Evolutionary conservation across 30 jellyfish, hydroid and myxozoan species (phyloP).

Genomic region (Aurelia coerulea): DNA sequence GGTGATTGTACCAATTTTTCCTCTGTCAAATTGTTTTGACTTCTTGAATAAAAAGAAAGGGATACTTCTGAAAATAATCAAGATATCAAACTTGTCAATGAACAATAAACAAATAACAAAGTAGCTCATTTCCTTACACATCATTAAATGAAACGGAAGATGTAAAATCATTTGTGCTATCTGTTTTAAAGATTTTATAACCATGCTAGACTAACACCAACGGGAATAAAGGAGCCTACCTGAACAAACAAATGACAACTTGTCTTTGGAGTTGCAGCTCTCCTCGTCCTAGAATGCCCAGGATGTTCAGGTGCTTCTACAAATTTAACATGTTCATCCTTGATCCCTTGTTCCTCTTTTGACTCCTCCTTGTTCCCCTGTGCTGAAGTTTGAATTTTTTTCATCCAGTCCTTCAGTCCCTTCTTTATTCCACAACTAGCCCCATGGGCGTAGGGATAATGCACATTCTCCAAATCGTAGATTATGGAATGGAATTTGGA

Average conservation of each 20-base stretch:
- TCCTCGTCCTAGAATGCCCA: conserved; percentile 32
- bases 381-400: conserved; percentile 38
- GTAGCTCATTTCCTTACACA: too few species aligned
- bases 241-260: conserved; percentile 82
- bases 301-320: not conserved
- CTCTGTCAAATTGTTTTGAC: too few species aligned
- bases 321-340: not conserved
- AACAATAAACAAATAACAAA: too few species aligned
- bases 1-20: too few species aligned
- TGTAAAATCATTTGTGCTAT: too few species aligned
- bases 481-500: conserved; percentile 81
- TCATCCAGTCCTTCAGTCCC: conserved; percentile 83
- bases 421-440: conserved; percentile 86
- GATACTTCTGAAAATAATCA: too few species aligned
- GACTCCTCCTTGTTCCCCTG: conserved; percentile 13
- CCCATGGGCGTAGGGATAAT: conserved; percentile 73
- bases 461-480: conserved; percentile 66
- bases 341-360: not conserved
- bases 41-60: too few species aligned
- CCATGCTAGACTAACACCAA: too few species aligned
- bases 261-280: conserved; percentile 52
- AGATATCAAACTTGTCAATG: too few species aligned
- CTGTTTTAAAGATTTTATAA: too few species aligned
- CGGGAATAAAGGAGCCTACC: conserved; percentile 31
- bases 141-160: too few species aligned